Evolutionary conservation across 2,888 invertebrate species (phyloP), one percentile per base, ranked within the genome.

Genomic region (Erebia aethiops): DNA sequence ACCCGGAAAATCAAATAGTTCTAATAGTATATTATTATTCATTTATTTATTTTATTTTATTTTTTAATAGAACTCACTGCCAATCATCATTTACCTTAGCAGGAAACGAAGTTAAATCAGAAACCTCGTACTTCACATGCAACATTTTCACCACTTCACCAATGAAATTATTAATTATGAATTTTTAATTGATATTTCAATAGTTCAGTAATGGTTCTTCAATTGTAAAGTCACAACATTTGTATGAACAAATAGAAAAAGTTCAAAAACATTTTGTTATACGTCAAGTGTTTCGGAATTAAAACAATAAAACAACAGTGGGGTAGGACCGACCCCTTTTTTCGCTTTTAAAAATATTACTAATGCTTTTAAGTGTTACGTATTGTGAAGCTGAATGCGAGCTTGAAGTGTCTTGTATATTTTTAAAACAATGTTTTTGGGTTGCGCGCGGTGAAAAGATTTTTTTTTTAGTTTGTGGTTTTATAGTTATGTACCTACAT

Each of bases 331-430:
- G 14, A 49, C 46, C 64, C 64, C 64, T 18, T 54, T 51, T 64
- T 64, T 64, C 64, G 64, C 72, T 73, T 70, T 73, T 64, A 73
- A 73, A 73, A 70, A 64, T 73, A 73, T 73, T 73, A 73, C 72
- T 67, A 70, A 70, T 73, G 67, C 72, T 70, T 66, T 72, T 49
- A 60, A 73, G 65, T 64, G 51, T 64, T 64, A 64, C 35, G 64
- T 64, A 64, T 64, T 64, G 64, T 64, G 13, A 1, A 13, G 10
- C 16, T 64, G 64, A 64, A 64, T 64, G 52, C 54, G 16, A 52
- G 64, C 64, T 54, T 64, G 54, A 64, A 64, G 64, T 64, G 64
- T 35, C 64, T 52, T 16, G 64, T 54, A 54, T 64, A 41, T 52
- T 64, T 62, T 64, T 64, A 64, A 64, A 64, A 64, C 64, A 64